phyloP scores from a whole-genome alignment of 1,140 invertebrate genomes.

The Drosophila pallidifrons region DNA sequence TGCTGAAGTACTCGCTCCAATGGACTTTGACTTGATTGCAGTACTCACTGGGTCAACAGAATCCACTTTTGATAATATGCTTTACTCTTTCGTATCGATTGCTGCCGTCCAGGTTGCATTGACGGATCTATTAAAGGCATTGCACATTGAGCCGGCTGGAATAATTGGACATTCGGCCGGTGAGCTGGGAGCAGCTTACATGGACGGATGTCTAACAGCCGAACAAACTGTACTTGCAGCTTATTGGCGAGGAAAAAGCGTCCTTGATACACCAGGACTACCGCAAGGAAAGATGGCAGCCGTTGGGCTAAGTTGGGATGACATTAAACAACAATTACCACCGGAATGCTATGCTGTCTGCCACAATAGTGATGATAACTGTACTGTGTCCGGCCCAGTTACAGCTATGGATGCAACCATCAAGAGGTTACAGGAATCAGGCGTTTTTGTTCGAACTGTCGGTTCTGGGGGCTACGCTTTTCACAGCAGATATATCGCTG shows the following conservation, averaged over 20 bases:
- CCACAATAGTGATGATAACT: slow-evolving; percentile 96
- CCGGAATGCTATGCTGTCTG: slow-evolving; percentile 93
- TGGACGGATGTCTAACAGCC: slow-evolving; percentile 96
- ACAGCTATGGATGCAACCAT: slow-evolving; percentile 90
- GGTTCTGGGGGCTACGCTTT: slow-evolving; percentile 96
- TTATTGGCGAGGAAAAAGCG: slow-evolving; percentile 95
- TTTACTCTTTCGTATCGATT: slow-evolving; percentile 96
- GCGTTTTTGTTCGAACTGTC: slow-evolving; percentile 95
- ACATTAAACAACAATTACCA: slow-evolving; percentile 90
- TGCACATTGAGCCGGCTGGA: slow-evolving; percentile 94
- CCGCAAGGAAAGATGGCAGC: slow-evolving; percentile 93
- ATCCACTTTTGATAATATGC: slow-evolving; percentile 91
- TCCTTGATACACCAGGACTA: slow-evolving; percentile 90
- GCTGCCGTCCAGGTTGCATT: slow-evolving; percentile 97
- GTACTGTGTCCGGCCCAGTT: slow-evolving; percentile 95
- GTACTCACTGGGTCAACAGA: slow-evolving; percentile 92
- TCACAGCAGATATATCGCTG: slow-evolving; percentile 96
- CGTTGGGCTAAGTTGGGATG: slow-evolving; percentile 94
- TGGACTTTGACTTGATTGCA: slow-evolving; percentile 92
- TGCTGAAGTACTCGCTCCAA: slow-evolving; percentile 86
- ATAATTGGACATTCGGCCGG: slow-evolving; percentile 98
- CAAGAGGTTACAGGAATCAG: slow-evolving; percentile 86
- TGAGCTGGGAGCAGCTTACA: slow-evolving; percentile 97
- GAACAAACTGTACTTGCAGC: slow-evolving; percentile 97
- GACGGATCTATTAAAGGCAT: slow-evolving; percentile 91